phyloP scores from a whole-genome alignment of 2,797 vertebrate genomes.

The Alfaro cultratus region DNA sequence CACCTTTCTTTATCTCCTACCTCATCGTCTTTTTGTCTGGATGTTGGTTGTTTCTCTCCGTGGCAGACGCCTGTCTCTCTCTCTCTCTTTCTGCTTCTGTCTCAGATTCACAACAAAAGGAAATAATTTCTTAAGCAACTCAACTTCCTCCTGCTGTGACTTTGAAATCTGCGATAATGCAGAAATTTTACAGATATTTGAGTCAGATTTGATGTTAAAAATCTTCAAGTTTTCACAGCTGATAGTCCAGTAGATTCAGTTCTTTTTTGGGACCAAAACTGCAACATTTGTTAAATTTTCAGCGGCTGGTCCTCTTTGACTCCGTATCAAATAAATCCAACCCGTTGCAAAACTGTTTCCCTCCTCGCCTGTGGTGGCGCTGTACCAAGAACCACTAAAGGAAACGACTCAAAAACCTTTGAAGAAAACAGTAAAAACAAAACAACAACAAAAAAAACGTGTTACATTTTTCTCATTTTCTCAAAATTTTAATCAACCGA shows the following conservation, averaged over 20 bases:
- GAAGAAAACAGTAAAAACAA: not conserved
- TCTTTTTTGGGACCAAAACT: not conserved
- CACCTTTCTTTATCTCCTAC: constrained; percentile 46
- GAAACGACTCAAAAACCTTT: not conserved
- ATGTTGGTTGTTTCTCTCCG: constrained; percentile 18
- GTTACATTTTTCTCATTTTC: not conserved
- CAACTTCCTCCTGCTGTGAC: not conserved
- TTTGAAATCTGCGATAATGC: not conserved
- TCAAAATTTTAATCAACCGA: not conserved
- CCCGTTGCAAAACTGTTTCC: not conserved
- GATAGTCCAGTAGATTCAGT: not conserved
- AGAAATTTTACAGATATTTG: not conserved
- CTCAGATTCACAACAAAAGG: not conserved
- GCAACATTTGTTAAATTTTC: not conserved
- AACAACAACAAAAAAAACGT: too few species aligned
- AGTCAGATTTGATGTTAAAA: not conserved
- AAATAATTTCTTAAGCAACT: not conserved
- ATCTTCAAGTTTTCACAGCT: not conserved
- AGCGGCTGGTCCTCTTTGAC: too few species aligned
- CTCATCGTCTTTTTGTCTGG: constrained; percentile 24
- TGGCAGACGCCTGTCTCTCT: constrained; percentile 28
- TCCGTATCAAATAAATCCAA: not conserved
- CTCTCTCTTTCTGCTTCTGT: constrained; percentile 9
- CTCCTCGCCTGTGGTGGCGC: not conserved
- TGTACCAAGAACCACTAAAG: not conserved